Conservation (phyloP, 2,797 vertebrate species). For the Lycodopsis pacificus region DNA sequence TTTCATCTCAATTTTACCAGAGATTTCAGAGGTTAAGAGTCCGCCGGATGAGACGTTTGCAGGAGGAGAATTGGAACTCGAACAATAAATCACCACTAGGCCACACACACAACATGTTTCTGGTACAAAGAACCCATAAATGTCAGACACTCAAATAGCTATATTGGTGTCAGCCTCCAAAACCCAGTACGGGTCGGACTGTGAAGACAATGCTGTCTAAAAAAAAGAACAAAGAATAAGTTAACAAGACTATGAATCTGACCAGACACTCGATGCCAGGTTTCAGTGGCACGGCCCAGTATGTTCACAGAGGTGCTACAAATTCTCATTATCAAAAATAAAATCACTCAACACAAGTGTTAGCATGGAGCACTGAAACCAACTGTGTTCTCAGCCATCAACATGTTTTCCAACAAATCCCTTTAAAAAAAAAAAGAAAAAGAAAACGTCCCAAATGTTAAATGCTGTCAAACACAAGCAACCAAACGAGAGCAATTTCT, state of each 20-base stretch:
- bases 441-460: neutral
- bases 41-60: neutral
- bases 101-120: neutral
- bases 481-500: neutral
- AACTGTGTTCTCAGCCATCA: neutral
- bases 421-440: no score
- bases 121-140: neutral
- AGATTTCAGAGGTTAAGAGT: neutral
- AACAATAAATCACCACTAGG: neutral
- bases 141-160: neutral
- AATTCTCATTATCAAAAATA: neutral
- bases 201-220: neutral
- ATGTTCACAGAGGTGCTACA: neutral
- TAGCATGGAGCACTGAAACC: neutral
- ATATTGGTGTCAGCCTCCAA: neutral
- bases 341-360: neutral
- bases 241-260: neutral
- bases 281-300: neutral
- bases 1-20: constrained; percentile 29
- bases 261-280: neutral
- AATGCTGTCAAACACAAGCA: constrained; percentile 1
- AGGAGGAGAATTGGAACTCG: neutral
- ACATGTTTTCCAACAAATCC: neutral
- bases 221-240: neutral
- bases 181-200: neutral